Conservation (phyloP, 2,888 invertebrate genomes). For the Aphrophora alni region DNA sequence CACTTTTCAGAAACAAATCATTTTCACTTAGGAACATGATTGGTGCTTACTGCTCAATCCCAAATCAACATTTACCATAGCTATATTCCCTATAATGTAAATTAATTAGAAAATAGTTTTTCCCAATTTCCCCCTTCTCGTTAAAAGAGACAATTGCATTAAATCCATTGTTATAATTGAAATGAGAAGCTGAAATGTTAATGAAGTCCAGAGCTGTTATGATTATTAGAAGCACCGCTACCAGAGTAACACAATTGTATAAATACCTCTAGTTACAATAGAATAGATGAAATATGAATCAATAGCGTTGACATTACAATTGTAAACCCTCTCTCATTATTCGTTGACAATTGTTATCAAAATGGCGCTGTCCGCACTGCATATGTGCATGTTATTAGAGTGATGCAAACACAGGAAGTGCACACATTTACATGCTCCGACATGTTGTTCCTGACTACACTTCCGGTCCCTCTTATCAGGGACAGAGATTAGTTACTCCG, state of each 20-base stretch:
- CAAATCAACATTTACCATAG: too few species aligned
- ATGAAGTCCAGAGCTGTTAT: background rate
- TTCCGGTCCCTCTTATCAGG: constrained; percentile 14
- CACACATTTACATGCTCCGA: constrained; percentile 34
- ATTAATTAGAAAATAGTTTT: too few species aligned
- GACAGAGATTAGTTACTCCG: background rate
- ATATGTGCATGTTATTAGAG: constrained; percentile 17
- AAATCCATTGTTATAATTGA: background rate
- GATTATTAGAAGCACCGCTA: background rate
- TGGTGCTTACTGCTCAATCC: too few species aligned
- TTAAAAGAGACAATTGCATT: background rate
- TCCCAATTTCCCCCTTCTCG: too few species aligned
- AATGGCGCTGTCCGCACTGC: constrained; percentile 9
- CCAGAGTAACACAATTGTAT: background rate
- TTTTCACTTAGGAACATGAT: too few species aligned
- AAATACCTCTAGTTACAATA: background rate
- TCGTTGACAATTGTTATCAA: constrained; percentile 9
- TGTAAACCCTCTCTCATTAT: constrained; percentile 2
- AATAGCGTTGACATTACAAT: constrained; percentile 9
- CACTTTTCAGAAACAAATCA: too few species aligned
- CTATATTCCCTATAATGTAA: too few species aligned
- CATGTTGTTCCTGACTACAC: constrained; percentile 33
- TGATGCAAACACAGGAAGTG: constrained; percentile 29
- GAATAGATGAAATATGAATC: background rate
- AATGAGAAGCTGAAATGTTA: background rate